A percentile compares a stretch with the other conserved stretches of the same genome.
phyloP scores from a whole-genome alignment of 2,888 invertebrate genomes.

The Philopedon plagiatum region DNA sequence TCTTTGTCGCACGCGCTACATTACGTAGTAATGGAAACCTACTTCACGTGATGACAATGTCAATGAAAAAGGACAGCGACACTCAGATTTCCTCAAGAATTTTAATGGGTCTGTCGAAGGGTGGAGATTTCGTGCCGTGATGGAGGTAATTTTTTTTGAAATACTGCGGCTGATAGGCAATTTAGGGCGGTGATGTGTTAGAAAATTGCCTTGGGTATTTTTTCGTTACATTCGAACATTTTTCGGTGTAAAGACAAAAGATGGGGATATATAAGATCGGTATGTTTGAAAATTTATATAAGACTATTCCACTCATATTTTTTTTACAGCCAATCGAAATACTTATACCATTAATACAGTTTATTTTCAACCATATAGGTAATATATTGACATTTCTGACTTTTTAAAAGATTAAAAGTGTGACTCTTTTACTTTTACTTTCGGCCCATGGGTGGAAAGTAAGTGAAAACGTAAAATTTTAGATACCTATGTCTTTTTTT shows the following conservation, averaged over 20 bases:
- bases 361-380: no score
- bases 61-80: conserved; percentile 53
- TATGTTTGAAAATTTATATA: background rate
- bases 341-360: no score
- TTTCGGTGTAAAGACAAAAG: background rate
- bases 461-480: no score
- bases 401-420: no score
- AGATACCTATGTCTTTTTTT: no score
- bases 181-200: conserved; percentile 46
- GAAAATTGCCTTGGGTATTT: conserved; percentile 44
- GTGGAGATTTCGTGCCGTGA: conserved; percentile 46
- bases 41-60: conserved; percentile 58
- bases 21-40: conserved; percentile 57
- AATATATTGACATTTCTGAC: no score
- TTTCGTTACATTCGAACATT: conserved; percentile 13
- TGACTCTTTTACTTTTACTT: no score
- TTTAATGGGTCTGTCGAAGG: conserved; percentile 47
- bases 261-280: background rate
- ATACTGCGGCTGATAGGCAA: conserved; percentile 50
- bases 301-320: background rate
- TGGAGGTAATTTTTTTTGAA: conserved; percentile 47
- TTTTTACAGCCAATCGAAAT: no score
- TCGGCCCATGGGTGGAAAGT: no score
- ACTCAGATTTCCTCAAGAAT: conserved; percentile 47
- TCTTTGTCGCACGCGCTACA: conserved; percentile 54